Conservation (phyloP, 2,113 vertebrate genomes). For the Haemorhous mexicanus region DNA sequence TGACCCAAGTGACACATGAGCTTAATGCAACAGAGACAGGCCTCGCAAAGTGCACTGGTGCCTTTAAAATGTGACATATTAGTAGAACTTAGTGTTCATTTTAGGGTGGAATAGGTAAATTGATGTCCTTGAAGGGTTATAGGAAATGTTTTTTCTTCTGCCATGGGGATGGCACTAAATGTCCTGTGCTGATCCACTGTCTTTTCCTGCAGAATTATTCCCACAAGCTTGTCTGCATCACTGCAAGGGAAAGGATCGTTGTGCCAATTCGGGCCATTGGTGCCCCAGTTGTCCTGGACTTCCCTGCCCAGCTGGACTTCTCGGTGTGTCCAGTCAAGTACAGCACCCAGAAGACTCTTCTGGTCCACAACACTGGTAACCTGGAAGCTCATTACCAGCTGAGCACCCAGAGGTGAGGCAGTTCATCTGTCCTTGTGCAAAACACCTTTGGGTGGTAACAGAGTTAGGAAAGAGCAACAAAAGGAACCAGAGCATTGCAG, state of each 20-base stretch:
- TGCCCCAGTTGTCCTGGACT: conserved; percentile 80
- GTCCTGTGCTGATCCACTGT: background rate
- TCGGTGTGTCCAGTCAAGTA: conserved; percentile 78
- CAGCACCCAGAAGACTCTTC: conserved; percentile 76
- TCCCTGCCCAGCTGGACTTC: conserved; percentile 82
- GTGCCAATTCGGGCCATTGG: conserved; percentile 81
- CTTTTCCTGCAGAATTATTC: conserved; percentile 79
- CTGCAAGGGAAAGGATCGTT: conserved; percentile 78
- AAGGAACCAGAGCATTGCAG: background rate
- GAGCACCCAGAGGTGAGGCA: conserved; percentile 73
- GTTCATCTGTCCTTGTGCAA: background rate
- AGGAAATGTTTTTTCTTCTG: background rate
- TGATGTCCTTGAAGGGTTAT: background rate
- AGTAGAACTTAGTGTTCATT: no score
- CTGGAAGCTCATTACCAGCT: conserved; percentile 74
- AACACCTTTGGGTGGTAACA: background rate
- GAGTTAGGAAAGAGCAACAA: background rate
- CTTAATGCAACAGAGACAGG: no score
- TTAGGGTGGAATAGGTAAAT: no score
- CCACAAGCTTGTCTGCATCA: conserved; percentile 77
- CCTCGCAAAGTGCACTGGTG: no score
- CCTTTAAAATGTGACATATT: no score
- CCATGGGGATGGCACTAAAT: no score
- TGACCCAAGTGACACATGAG: background rate
- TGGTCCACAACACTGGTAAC: conserved; percentile 81